Evolutionary conservation across 2,888 invertebrate species (phyloP), one percentile per base, ranked within the genome.

Genomic region (Embidobia sp.): DNA sequence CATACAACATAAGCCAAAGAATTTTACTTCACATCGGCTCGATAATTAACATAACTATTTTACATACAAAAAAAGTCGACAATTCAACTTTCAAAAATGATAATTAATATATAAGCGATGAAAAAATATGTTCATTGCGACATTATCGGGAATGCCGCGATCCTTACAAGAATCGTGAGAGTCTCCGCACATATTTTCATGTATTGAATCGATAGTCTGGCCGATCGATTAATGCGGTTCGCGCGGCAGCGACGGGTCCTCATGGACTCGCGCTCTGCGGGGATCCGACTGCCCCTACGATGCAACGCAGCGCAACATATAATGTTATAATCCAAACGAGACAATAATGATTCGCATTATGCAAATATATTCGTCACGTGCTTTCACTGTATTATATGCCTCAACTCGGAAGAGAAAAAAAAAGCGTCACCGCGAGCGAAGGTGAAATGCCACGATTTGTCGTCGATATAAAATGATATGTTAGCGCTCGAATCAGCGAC

Each of bases 311-410:
- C 40, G 42, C 33, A 55, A 42, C 51, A 40, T n/a, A n/a, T n/a
- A n/a, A n/a, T n/a, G n/a, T n/a, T 40, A 67, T 48, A 67, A 67
- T 29, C 31, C 49, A 29, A 59, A 57, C 67, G 75, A 63, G 63
- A 69, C 63, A 67, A 67, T 67, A 75, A 75, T 75, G 63, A 75
- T 69, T 75, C 64, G 75, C 75, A 75, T 59, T 69, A 75, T 75
- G 75, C 61, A 69, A 67, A 75, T 69, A 55, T 59, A 59, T 66
- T 61, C 59, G 69, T 69, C 69, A 67, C 74, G 74, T 67, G 74
- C 73, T 74, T 74, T 74, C 73, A 66, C 73, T 35, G 66, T 66
- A 22, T 22, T 22, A 22, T 57, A 19, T 49, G 57, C 29, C 18
- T 31, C 35, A 72, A 74, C 59, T 59, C 48, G 44, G 35, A 57